Conservation (phyloP, 2,797 vertebrate genomes). For the Argyrosomus regius region DNA sequence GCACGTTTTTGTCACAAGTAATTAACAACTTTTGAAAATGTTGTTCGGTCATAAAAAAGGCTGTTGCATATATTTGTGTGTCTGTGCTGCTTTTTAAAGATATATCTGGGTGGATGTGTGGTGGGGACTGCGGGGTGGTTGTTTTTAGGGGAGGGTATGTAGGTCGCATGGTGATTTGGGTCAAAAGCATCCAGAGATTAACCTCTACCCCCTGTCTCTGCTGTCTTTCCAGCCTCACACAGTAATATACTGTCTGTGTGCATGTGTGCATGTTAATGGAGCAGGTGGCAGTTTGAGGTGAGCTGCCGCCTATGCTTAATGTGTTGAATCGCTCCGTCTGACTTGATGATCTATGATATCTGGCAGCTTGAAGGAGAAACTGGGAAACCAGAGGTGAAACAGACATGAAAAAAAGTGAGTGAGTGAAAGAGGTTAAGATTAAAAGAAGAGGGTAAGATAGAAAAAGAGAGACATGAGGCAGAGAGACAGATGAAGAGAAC, state of each 20-base stretch:
- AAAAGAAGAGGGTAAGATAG: not conserved
- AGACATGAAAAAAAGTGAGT: not conserved
- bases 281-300: constrained; percentile 41
- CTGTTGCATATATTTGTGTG: constrained; percentile 10
- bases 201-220: constrained; percentile 59
- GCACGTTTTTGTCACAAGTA: constrained; percentile 7
- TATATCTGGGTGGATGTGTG: constrained; percentile 19
- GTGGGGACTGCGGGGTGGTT: constrained; percentile 22
- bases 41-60: constrained; percentile 6
- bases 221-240: constrained; percentile 37
- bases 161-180: constrained; percentile 82
- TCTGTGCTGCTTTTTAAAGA: constrained; percentile 19
- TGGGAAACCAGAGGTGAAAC: constrained; percentile 6
- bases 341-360: constrained; percentile 11
- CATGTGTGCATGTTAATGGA: constrained; percentile 15
- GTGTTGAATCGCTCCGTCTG: constrained; percentile 31
- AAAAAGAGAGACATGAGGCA: constrained; percentile 22
- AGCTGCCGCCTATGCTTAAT: constrained; percentile 40
- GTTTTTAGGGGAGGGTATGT: constrained; percentile 69
- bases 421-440: not conserved
- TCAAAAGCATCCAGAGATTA: constrained; percentile 81
- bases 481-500: constrained; percentile 51
- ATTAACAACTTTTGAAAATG: constrained; percentile 12
- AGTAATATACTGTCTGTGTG: constrained; percentile 10
- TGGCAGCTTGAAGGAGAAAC: constrained; percentile 15